phyloP scores from a whole-genome alignment of 2,888 invertebrate species.

The Amphiduros pacificus region DNA sequence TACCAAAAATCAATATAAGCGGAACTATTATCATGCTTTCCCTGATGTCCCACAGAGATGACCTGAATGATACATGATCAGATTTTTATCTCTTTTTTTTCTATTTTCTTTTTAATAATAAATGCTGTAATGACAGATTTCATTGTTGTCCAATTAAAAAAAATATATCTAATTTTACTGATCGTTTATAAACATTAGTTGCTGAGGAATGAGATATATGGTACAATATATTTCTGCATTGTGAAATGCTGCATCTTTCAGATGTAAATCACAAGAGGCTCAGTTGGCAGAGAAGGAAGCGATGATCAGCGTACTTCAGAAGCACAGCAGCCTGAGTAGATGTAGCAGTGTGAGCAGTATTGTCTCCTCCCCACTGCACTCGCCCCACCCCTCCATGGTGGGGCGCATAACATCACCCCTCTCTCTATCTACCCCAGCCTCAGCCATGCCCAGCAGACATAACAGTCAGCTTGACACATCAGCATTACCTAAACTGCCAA shows the following conservation, averaged over 20 bases:
- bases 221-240: too few relatives aligned
- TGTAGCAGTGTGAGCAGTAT: slow-evolving; percentile 51
- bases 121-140: too few relatives aligned
- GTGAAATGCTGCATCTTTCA: slow-evolving; percentile 38
- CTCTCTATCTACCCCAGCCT: slow-evolving; percentile 7
- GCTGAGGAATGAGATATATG: too few relatives aligned
- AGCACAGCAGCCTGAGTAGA: slow-evolving; percentile 51
- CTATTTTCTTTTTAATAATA: too few relatives aligned
- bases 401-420: slow-evolving; percentile 28
- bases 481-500: background rate
- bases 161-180: too few relatives aligned
- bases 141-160: too few relatives aligned
- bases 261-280: slow-evolving; percentile 81
- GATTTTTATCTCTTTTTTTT: too few relatives aligned
- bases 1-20: background rate
- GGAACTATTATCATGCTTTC: background rate
- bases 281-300: slow-evolving; percentile 87
- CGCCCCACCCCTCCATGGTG: slow-evolving; percentile 50
- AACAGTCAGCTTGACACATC: slow-evolving; percentile 24
- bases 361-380: slow-evolving; percentile 51
- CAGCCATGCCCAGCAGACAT: slow-evolving; percentile 22
- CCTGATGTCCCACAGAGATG: too few relatives aligned
- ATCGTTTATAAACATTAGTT: too few relatives aligned
- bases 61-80: too few relatives aligned
- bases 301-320: slow-evolving; percentile 83